Evolutionary conservation across 2,888 invertebrate genomes (phyloP).

Genomic region (Hirtodrosophila alboralis): DNA sequence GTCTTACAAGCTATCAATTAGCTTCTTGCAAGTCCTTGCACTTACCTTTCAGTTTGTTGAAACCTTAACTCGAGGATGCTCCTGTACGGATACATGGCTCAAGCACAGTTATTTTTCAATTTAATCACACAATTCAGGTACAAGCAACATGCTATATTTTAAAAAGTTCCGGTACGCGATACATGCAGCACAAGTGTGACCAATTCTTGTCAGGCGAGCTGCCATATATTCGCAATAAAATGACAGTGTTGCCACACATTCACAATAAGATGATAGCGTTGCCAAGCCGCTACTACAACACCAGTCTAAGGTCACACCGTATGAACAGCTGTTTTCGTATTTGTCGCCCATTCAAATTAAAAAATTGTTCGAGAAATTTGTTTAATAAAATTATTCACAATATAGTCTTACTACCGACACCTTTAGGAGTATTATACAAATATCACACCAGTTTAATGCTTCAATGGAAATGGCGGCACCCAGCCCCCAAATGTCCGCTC

Average conservation of each 20-base stretch:
- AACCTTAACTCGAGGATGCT: not conserved
- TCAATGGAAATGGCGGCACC: constrained; percentile 87
- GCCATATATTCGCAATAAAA: constrained; percentile 18
- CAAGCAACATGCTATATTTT: constrained; percentile 1
- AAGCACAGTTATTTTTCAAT: not conserved
- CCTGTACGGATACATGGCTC: not conserved
- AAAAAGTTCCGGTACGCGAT: constrained; percentile 13
- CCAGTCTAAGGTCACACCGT: constrained; percentile 1
- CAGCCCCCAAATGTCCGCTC: constrained; percentile 96
- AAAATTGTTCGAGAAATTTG: constrained; percentile 1
- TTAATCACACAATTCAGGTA: not conserved
- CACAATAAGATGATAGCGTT: constrained; percentile 1
- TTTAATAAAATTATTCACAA: not conserved
- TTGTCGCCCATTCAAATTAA: constrained; percentile 7
- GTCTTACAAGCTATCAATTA: constrained; percentile 42
- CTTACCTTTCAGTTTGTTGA: constrained; percentile 11
- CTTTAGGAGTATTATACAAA: constrained; percentile 22
- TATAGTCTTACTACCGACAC: constrained; percentile 55
- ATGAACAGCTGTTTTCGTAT: not conserved
- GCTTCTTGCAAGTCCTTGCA: constrained; percentile 7
- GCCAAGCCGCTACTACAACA: too few species aligned
- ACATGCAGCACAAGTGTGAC: constrained; percentile 11
- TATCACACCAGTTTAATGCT: constrained; percentile 37
- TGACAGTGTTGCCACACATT: constrained; percentile 14
- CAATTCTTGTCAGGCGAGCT: constrained; percentile 3